A percentile compares a stretch with the other conserved stretches of the same genome.
These are phyloP conservation scores for Ennomos quercinarius DNA, from an alignment of 2,888 invertebrate genomes.

Conservation along the genomic window DNA sequence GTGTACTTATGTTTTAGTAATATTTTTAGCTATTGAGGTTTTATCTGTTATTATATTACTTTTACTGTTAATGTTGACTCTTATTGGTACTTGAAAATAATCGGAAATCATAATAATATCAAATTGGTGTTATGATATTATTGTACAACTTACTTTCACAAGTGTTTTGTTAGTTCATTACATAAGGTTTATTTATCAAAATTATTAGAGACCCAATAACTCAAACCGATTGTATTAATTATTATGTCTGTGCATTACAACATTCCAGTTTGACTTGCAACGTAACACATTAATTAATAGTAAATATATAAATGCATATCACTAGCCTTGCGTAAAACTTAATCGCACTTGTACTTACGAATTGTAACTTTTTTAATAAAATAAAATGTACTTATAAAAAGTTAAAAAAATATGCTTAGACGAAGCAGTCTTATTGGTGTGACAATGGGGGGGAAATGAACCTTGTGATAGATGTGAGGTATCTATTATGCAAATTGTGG, in stretches of 20 bases:
- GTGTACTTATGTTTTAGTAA: conserved; percentile 41
- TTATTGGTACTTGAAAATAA: conserved; percentile 4
- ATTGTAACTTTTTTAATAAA: conserved; percentile 50
- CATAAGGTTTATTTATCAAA: not conserved
- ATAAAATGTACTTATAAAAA: conserved; percentile 47
- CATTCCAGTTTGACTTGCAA: conserved; percentile 53
- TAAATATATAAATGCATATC: conserved; percentile 61
- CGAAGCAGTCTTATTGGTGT: not conserved
- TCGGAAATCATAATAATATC: conserved; percentile 2
- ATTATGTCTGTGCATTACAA: conserved; percentile 34
- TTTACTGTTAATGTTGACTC: conserved; percentile 26
- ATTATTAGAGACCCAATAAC: conserved; percentile 2
- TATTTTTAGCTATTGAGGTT: conserved; percentile 28
- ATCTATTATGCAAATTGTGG: too few species aligned
- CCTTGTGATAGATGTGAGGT: too few species aligned
- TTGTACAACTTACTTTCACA: conserved; percentile 2
- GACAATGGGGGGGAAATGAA: not conserved
- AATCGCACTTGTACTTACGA: conserved; percentile 61
- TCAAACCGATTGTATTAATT: conserved; percentile 11
- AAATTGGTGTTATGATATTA: conserved; percentile 2
- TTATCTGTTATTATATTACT: conserved; percentile 29
- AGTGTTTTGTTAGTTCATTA: conserved; percentile 1
- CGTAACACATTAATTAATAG: conserved; percentile 41
- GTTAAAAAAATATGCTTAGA: conserved; percentile 22
- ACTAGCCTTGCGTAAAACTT: conserved; percentile 58